phyloP scores from a whole-genome alignment of 2,113 vertebrate genomes.

The Axis porcinus region DNA sequence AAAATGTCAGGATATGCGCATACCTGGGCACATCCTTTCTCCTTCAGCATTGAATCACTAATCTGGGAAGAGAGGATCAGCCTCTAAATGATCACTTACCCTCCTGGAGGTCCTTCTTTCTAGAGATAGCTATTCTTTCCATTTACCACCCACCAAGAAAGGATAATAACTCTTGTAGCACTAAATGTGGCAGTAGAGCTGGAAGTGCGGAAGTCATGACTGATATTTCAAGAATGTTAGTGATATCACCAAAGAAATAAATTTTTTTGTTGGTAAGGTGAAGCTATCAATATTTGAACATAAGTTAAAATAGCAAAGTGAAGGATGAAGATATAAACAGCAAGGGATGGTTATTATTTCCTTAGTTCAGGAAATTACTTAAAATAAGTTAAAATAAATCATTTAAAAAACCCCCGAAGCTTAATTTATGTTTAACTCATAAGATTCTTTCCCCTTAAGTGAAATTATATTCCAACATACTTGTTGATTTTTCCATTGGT shows the following conservation, averaged over 20 bases:
- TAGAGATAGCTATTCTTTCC: not conserved
- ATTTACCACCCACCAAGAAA: not conserved
- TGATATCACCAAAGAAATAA: not conserved
- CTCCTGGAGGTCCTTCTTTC: not conserved
- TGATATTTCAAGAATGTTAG: not conserved
- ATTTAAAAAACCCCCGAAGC: not conserved
- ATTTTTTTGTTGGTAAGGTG: not conserved
- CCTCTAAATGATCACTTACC: not conserved
- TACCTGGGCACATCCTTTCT: not conserved
- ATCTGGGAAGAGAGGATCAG: not conserved
- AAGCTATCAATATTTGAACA: not conserved
- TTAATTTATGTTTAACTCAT: not conserved
- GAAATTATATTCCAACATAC: not conserved
- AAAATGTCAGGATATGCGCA: not conserved
- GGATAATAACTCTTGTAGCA: not conserved
- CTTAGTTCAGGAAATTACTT: not conserved
- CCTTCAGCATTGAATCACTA: not conserved
- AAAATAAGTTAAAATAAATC: not conserved
- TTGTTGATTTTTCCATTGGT: conserved; percentile 14
- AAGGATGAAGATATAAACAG: not conserved
- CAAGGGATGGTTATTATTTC: not conserved
- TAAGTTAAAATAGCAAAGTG: not conserved
- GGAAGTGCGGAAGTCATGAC: not conserved
- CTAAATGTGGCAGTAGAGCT: not conserved
- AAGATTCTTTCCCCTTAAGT: not conserved